Evolutionary conservation across 2,888 invertebrate genomes (phyloP).

Genomic region (Ischnus inquisitorius): DNA sequence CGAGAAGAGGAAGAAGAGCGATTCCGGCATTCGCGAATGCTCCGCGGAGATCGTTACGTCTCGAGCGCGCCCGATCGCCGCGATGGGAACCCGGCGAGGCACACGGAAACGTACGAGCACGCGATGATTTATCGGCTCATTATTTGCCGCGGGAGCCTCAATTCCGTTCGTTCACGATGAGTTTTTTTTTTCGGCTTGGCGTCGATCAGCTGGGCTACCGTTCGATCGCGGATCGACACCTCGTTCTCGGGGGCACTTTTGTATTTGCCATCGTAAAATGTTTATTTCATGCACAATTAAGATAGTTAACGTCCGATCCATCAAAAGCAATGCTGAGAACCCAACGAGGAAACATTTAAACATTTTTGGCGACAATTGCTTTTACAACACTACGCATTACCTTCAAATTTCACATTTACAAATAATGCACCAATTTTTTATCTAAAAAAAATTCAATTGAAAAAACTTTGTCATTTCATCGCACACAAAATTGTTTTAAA

Average conservation of each 20-base stretch:
- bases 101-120: constrained; percentile 37
- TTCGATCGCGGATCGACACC: not conserved
- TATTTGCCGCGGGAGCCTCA: constrained; percentile 45
- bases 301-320: too few relatives aligned
- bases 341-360: too few relatives aligned
- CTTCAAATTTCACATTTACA: too few relatives aligned
- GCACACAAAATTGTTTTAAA: too few relatives aligned
- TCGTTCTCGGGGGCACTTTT: not conserved
- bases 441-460: too few relatives aligned
- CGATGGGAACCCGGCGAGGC: not conserved
- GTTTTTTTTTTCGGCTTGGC: constrained; percentile 8
- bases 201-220: not conserved
- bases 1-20: not conserved
- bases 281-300: not conserved
- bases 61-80: constrained; percentile 16
- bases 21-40: constrained; percentile 29
- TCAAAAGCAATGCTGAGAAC: too few relatives aligned
- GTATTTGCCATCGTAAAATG: not conserved
- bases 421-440: too few relatives aligned
- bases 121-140: constrained; percentile 61
- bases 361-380: too few relatives aligned
- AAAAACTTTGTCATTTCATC: too few relatives aligned
- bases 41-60: constrained; percentile 23
- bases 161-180: not conserved
- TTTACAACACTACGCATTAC: too few relatives aligned